phyloP scores from a whole-genome alignment of 2,113 vertebrate species.

The Chionis minor region DNA sequence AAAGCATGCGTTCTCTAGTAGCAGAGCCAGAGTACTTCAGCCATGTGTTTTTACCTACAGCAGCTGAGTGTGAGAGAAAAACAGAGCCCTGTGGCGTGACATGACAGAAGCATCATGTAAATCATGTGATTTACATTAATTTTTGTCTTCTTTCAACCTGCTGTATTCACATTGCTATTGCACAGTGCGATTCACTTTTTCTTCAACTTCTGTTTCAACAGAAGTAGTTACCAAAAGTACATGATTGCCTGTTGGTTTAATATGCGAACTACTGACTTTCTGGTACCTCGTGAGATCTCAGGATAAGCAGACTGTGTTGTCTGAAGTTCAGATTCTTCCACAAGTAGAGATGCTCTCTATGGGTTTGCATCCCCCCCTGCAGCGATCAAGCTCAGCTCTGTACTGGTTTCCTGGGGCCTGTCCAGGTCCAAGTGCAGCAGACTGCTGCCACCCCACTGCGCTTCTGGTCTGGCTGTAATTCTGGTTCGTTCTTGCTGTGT shows the following conservation, averaged over 20 bases:
- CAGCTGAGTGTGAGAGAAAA: not conserved
- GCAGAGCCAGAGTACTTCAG: not conserved
- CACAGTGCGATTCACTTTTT: not conserved
- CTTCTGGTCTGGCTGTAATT: not conserved
- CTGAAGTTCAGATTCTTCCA: not conserved
- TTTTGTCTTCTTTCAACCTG: not conserved
- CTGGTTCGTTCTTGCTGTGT: not conserved
- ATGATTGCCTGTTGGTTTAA: not conserved
- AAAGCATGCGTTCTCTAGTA: not conserved
- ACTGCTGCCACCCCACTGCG: fast-evolving
- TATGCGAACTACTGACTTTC: not conserved
- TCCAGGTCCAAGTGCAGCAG: not conserved
- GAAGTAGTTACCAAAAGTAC: not conserved
- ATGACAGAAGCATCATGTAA: not conserved
- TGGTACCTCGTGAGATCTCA: not conserved
- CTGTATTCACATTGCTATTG: not conserved
- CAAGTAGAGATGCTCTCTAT: not conserved
- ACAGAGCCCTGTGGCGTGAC: not conserved
- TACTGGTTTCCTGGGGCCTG: not conserved
- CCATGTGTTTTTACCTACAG: not conserved
- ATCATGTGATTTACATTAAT: not conserved
- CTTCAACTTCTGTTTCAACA: not conserved
- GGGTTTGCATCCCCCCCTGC: not conserved
- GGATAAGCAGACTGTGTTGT: not conserved
- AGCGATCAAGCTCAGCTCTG: not conserved